Evolutionary conservation across 2,888 invertebrate genomes (phyloP).

Genomic region (Sphinx pinastri): DNA sequence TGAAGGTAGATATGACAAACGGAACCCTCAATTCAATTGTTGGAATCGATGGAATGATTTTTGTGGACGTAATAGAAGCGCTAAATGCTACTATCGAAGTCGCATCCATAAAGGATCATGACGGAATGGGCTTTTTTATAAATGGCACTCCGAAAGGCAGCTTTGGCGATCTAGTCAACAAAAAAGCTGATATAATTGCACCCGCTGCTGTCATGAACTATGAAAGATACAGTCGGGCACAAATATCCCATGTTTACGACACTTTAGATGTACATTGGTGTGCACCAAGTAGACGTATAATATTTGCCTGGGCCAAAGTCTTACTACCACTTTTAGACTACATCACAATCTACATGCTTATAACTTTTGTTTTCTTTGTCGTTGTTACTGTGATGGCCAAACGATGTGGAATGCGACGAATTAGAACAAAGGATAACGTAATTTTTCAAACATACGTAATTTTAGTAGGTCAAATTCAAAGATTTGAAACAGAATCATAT

Average conservation of each 20-base stretch:
- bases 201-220: slow-evolving; percentile 49
- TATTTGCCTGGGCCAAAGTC: slow-evolving; percentile 54
- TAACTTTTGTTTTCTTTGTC: slow-evolving; percentile 44
- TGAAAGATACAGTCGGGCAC: slow-evolving; percentile 45
- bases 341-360: slow-evolving; percentile 45
- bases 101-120: slow-evolving; percentile 37
- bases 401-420: slow-evolving; percentile 37
- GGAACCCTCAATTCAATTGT: slow-evolving; percentile 41
- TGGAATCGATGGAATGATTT: slow-evolving; percentile 53
- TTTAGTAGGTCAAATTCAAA: slow-evolving; percentile 58
- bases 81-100: slow-evolving; percentile 55
- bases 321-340: slow-evolving; percentile 53
- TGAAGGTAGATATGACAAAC: slow-evolving; percentile 40
- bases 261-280: slow-evolving; percentile 53
- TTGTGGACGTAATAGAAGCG: slow-evolving; percentile 44
- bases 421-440: slow-evolving; percentile 34
- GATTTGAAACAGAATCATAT: slow-evolving; percentile 49
- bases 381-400: slow-evolving; percentile 38
- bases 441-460: slow-evolving; percentile 50
- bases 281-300: slow-evolving; percentile 53
- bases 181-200: slow-evolving; percentile 52
- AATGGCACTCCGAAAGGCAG: slow-evolving; percentile 47
- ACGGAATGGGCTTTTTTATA: slow-evolving; percentile 42
- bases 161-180: slow-evolving; percentile 49
- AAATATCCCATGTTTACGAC: slow-evolving; percentile 48